Base-by-base conservation (phyloP, 2,888 invertebrate species). In the Rhagophthalmus giganteus region DNA sequence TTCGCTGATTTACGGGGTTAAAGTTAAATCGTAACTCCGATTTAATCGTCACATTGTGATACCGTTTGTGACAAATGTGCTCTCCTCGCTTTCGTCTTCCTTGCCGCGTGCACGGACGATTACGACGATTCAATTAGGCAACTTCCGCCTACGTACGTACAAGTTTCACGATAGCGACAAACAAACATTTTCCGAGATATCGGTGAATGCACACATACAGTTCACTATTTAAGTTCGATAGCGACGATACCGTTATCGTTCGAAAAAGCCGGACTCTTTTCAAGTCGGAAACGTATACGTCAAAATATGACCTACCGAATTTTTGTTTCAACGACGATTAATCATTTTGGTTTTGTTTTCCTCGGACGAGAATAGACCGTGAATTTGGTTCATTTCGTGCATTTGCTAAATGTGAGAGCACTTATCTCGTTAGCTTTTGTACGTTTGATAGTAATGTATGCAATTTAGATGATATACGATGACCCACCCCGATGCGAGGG, bases 41-140 rank as follows among this genome's bases (percentile, higher is more conserved):
- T 57, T 59, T 59, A 57, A 59, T 55, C 49, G 55, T 59, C 53
- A 54, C 39, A 46, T 46, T 56, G 56, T 52, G 49, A 38, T 54
- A 46, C 44, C 47, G 27, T 30, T 50, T 57, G 44, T 55, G 57
- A 56, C 52, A 54, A 58, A 56, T 51, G 55, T 44, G 50, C 33
- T 39, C 49, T 49, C 48, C 47, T 40, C 47, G 35, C 41, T 38
- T 44, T 30, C 30, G 48, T 42, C 33, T 32, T 39, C 51, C 50
- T 33, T 24, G 27, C 40, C 40, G 37, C 50, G 55, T 50, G 54
- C 54, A 57, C 52, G 54, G 32, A 50, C 55, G 54, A 47, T n/a
- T n/a, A n/a, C 48, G 34, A 33, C 37, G 40, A 59, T 54, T 59
- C 56, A 59, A 57, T 59, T 57, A 55, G 37, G 53, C 40, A 42